Evolutionary conservation across 2,113 vertebrate species (phyloP).

Genomic region (Elaphurus davidianus): DNA sequence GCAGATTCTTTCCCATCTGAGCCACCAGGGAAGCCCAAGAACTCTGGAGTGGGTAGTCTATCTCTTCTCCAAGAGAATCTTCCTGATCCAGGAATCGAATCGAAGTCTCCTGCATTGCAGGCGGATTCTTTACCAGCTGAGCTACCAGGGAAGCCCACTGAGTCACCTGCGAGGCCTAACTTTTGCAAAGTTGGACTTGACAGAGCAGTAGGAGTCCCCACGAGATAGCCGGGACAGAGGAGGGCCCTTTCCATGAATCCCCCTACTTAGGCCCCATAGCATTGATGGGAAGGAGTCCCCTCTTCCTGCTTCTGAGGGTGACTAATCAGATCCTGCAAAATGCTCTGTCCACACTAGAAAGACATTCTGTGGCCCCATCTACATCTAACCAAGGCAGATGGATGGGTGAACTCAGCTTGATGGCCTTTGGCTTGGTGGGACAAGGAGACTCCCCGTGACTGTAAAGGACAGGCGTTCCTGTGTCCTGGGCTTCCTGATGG

Average conservation of each 20-base stretch:
- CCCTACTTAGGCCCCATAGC: neutral
- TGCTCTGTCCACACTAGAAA: neutral
- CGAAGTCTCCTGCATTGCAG: neutral
- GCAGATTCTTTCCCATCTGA: neutral
- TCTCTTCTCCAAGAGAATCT: neutral
- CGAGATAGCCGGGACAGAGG: neutral
- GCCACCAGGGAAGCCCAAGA: neutral
- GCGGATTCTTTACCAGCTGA: neutral
- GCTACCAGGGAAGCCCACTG: neutral
- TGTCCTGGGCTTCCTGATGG: neutral
- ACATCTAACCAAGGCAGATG: neutral
- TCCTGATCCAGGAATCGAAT: rapidly evolving
- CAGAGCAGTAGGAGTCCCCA: neutral
- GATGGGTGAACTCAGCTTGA: neutral
- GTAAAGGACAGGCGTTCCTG: neutral
- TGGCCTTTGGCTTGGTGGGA: neutral
- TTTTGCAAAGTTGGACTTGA: neutral
- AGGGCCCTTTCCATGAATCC: neutral
- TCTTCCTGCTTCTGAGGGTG: neutral
- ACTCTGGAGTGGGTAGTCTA: neutral
- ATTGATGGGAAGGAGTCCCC: neutral
- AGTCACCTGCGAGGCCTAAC: neutral
- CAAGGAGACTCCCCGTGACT: neutral
- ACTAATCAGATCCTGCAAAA: neutral
- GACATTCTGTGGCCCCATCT: neutral